Conservation (phyloP, 2,888 invertebrate species). For the Cinara cedri region DNA sequence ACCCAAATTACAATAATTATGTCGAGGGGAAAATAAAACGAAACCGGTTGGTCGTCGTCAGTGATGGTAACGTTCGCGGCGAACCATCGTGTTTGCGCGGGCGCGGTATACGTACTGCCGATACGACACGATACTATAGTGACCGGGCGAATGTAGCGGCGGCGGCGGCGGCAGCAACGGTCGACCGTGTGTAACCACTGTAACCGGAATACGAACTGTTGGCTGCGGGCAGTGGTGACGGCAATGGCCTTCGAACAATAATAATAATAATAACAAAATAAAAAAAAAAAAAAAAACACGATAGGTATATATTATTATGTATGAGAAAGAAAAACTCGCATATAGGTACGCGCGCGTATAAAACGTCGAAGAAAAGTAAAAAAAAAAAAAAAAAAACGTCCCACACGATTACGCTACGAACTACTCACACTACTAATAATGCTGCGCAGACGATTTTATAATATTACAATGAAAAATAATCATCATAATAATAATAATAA, state of each 20-base stretch:
- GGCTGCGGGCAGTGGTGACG: neutral
- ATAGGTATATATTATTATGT: too few relatives aligned
- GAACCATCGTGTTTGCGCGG: constrained; percentile 33
- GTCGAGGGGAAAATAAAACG: neutral
- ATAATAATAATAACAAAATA: constrained; percentile 26
- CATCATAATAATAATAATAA: too few relatives aligned
- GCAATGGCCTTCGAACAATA: constrained; percentile 40
- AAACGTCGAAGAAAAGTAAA: too few relatives aligned
- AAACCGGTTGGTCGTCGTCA: constrained; percentile 21
- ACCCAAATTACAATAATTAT: neutral
- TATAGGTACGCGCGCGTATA: constrained; percentile 4
- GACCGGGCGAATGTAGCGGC: constrained; percentile 21
- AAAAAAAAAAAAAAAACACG: constrained; percentile 12
- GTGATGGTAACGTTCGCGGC: constrained; percentile 24
- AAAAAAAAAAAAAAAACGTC: too few relatives aligned
- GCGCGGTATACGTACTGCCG: constrained; percentile 33
- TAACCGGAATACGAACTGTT: constrained; percentile 29
- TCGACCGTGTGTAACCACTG: neutral
- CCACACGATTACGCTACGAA: too few relatives aligned
- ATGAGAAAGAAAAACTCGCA: constrained; percentile 21
- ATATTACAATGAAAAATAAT: neutral
- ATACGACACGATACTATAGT: neutral
- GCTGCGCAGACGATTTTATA: neutral
- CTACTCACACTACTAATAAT: neutral
- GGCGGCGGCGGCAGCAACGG: neutral